phyloP scores from a whole-genome alignment of 1,140 invertebrate species.

The Diploscapter pachys region DNA sequence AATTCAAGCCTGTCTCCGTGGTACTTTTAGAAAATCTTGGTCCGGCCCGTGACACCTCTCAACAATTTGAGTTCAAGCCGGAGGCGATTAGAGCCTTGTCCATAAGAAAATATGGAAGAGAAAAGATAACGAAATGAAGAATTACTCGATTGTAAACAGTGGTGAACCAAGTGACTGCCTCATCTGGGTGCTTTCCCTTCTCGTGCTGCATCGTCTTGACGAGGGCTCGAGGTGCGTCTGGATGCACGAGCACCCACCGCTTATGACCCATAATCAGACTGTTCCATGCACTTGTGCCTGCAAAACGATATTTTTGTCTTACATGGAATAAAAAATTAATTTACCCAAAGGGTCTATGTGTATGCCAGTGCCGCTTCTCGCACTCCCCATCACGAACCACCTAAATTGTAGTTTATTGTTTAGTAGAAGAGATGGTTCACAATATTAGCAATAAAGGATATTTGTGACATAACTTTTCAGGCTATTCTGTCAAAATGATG shows the following conservation, averaged over 20 bases:
- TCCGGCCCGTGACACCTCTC: constrained; percentile 67
- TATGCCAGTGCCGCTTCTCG: constrained; percentile 92
- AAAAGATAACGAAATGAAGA: no score
- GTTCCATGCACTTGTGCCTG: constrained; percentile 92
- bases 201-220: constrained; percentile 82
- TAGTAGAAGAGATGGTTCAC: constrained; percentile 57
- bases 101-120: no score
- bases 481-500: no score
- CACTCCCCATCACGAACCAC: constrained; percentile 92
- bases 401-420: constrained; percentile 35
- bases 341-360: constrained; percentile 93
- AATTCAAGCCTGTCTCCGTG: background rate
- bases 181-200: constrained; percentile 91
- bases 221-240: constrained; percentile 87
- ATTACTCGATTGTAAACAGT: constrained; percentile 87
- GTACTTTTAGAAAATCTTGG: background rate
- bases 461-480: no score
- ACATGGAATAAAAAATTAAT: no score
- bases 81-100: no score
- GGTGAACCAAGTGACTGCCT: constrained; percentile 96
- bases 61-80: no score
- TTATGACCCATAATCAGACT: constrained; percentile 91
- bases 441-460: no score
- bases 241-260: constrained; percentile 97
- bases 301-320: no score